These are phyloP conservation scores for Mantis religiosa DNA, from an alignment of 2,888 invertebrate species.

Conservation along the genomic window DNA sequence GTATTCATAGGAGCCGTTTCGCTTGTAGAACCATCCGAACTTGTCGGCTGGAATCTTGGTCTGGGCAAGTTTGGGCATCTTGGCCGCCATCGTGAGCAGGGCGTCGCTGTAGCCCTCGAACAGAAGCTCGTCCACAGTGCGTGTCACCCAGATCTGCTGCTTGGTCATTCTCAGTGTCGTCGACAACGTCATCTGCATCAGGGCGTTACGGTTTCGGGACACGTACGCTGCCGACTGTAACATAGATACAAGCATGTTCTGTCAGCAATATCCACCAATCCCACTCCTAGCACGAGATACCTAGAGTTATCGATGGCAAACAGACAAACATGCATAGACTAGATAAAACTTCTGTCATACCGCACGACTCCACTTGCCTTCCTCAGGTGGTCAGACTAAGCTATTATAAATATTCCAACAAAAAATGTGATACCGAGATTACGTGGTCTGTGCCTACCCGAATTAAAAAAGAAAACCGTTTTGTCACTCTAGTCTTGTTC, in stretches of 20 bases:
- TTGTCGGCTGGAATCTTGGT: constrained; percentile 57
- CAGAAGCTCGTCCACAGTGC: constrained; percentile 63
- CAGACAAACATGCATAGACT: too few species aligned
- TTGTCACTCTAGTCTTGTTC: too few species aligned
- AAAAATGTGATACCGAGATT: too few species aligned
- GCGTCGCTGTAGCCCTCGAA: constrained; percentile 79
- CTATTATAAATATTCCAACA: too few species aligned
- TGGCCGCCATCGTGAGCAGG: constrained; percentile 61
- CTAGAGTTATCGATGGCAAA: too few species aligned
- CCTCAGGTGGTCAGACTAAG: too few species aligned
- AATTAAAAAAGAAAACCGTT: too few species aligned
- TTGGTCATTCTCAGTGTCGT: constrained; percentile 50
- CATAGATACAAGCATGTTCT: neutral
- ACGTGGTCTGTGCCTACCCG: too few species aligned
- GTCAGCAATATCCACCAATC: too few species aligned
- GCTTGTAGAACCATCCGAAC: constrained; percentile 84
- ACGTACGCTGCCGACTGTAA: constrained; percentile 57
- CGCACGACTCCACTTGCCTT: too few species aligned
- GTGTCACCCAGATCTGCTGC: constrained; percentile 56
- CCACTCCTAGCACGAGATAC: too few species aligned
- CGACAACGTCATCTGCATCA: constrained; percentile 32
- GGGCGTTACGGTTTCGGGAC: constrained; percentile 54
- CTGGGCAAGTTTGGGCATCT: constrained; percentile 51
- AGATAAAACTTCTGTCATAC: too few species aligned
- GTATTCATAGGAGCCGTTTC: constrained; percentile 68